A percentile compares a stretch with the other conserved stretches of the same genome.
phyloP scores from a whole-genome alignment of 2,113 vertebrate species.

The Notiomystis cincta region DNA sequence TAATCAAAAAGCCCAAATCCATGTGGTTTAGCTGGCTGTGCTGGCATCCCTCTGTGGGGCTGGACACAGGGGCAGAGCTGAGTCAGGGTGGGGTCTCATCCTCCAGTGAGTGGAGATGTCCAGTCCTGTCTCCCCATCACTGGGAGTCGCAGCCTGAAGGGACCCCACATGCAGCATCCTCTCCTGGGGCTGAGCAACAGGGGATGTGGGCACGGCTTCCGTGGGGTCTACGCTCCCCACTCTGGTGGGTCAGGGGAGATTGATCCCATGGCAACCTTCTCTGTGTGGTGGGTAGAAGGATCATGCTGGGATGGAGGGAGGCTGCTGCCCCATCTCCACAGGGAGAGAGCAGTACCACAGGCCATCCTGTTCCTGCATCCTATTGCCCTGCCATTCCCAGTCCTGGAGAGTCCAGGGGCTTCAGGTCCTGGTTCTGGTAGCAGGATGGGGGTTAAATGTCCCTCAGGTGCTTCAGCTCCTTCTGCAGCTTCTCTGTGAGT shows the following conservation, averaged over 20 bases:
- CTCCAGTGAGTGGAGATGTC: not conserved
- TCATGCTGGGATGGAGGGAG: not conserved
- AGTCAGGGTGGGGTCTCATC: not conserved
- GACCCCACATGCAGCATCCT: accelerated
- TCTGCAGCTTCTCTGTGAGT: slow-evolving; percentile 80
- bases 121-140: not conserved
- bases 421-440: not conserved
- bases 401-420: accelerated
- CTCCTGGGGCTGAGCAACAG: not conserved
- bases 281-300: not conserved
- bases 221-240: not conserved
- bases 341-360: accelerated
- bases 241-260: not conserved
- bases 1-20: slow-evolving; percentile 19
- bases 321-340: not conserved
- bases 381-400: not conserved
- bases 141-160: not conserved
- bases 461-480: slow-evolving; percentile 61
- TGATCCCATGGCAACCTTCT: not conserved
- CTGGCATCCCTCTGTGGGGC: accelerated
- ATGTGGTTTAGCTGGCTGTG: not conserved
- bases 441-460: not conserved
- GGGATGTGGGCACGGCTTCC: not conserved
- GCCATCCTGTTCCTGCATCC: not conserved
- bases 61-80: not conserved